Evolutionary conservation across 1,140 invertebrate genomes (phyloP).

Genomic region (Prorops nasuta): DNA sequence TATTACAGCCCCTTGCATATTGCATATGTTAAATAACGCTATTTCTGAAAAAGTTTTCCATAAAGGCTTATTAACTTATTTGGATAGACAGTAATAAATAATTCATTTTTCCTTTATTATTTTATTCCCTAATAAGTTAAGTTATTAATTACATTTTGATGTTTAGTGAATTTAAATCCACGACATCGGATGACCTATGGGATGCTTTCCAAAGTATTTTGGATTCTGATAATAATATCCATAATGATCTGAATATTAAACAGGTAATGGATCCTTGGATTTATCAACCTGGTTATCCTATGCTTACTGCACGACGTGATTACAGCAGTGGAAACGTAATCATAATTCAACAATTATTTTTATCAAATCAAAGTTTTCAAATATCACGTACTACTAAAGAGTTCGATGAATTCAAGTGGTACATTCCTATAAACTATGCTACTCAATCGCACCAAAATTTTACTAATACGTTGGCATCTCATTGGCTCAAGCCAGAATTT

Average conservation of each 20-base stretch:
- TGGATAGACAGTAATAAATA: conserved; percentile 55
- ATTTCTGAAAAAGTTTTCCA: conserved; percentile 53
- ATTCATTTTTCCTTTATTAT: too few species aligned
- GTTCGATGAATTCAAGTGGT: background rate
- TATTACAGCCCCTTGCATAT: conserved; percentile 55
- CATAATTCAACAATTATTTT: conserved; percentile 52
- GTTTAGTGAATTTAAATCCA: conserved; percentile 52
- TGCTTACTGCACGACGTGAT: conserved; percentile 60
- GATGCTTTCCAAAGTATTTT: conserved; percentile 61
- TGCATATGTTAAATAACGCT: conserved; percentile 58
- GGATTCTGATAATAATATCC: conserved; percentile 38
- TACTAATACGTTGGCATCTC: background rate
- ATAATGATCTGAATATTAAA: conserved; percentile 43
- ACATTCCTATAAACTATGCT: background rate
- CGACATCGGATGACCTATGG: conserved; percentile 72
- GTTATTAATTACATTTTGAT: too few species aligned
- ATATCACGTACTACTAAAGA: background rate
- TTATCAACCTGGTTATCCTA: conserved; percentile 66
- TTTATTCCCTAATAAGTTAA: too few species aligned
- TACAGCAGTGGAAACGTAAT: conserved; percentile 48
- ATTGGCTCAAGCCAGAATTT: background rate
- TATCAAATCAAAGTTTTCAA: conserved; percentile 15
- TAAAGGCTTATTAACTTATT: conserved; percentile 49
- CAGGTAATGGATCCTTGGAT: conserved; percentile 69
- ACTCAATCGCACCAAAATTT: background rate